These are phyloP conservation scores for Euzophera pinguis DNA, from an alignment of 2,888 invertebrate genomes.

Conservation along the genomic window DNA sequence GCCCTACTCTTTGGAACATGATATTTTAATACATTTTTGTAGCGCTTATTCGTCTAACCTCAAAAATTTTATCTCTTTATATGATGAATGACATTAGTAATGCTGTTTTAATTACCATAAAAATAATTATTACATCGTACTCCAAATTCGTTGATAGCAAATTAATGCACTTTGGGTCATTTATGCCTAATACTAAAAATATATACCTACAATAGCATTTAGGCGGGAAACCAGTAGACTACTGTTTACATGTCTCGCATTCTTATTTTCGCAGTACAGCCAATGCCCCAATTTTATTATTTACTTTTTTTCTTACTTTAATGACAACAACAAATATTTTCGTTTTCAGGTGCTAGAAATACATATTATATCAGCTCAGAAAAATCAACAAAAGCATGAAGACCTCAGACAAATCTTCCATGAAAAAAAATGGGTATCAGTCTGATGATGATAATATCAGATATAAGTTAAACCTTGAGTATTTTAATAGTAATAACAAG, in stretches of 20 bases:
- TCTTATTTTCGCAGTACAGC: not conserved
- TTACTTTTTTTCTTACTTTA: too few relatives aligned
- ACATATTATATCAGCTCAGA: not conserved
- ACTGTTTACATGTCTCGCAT: not conserved
- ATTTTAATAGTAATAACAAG: constrained; percentile 42
- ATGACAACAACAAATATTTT: not conserved
- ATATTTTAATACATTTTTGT: not conserved
- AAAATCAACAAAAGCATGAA: constrained; percentile 38
- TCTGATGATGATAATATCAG: constrained; percentile 68
- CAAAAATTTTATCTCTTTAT: constrained; percentile 27
- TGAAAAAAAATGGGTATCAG: constrained; percentile 53
- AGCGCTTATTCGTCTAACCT: constrained; percentile 34
- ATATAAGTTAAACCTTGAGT: constrained; percentile 61
- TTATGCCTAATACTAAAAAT: not conserved
- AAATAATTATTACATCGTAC: not conserved
- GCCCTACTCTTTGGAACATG: not conserved
- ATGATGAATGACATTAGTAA: constrained; percentile 10
- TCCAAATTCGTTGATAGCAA: not conserved
- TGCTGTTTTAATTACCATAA: not conserved
- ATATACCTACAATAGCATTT: constrained; percentile 23
- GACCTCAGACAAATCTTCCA: constrained; percentile 34
- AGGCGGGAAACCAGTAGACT: constrained; percentile 44
- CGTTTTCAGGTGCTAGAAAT: constrained; percentile 27
- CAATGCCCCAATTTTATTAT: too few relatives aligned
- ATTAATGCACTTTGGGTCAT: not conserved